These are phyloP conservation scores for Aleiodes alternator DNA, from an alignment of 2,888 invertebrate species.

Conservation along the genomic window DNA sequence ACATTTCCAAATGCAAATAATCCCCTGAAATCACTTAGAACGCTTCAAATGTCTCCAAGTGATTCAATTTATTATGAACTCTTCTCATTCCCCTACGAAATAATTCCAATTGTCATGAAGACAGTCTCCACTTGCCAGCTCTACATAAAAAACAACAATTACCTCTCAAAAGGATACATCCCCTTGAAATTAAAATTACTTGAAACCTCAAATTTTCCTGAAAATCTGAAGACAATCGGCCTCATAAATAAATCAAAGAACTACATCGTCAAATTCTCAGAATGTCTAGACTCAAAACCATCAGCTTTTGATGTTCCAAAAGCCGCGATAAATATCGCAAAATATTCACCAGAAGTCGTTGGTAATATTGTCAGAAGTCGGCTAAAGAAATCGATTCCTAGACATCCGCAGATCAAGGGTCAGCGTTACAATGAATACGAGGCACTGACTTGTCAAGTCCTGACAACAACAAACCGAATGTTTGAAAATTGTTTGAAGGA, in stretches of 20 bases:
- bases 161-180: conserved; percentile 45
- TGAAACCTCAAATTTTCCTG: background rate
- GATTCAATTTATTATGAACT: conserved; percentile 45
- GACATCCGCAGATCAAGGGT: background rate
- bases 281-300: conserved; percentile 38
- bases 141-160: conserved; percentile 37
- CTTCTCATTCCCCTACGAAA: conserved; percentile 41
- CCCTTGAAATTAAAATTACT: conserved; percentile 11
- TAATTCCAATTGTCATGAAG: conserved; percentile 25
- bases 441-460: conserved; percentile 53
- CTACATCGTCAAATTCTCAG: conserved; percentile 1
- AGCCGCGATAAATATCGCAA: conserved; percentile 49
- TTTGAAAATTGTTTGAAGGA: conserved; percentile 54
- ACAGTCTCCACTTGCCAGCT: conserved; percentile 5
- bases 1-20: background rate
- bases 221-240: conserved; percentile 22
- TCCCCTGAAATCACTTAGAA: no score
- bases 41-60: background rate
- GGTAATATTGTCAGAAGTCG: conserved; percentile 39
- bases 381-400: conserved; percentile 40
- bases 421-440: conserved; percentile 44
- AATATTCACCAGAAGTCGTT: conserved; percentile 39
- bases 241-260: conserved; percentile 8
- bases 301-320: conserved; percentile 43
- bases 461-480: background rate